Conservation (phyloP, 2,888 invertebrate genomes). For the Gastrophysa polygoni region DNA sequence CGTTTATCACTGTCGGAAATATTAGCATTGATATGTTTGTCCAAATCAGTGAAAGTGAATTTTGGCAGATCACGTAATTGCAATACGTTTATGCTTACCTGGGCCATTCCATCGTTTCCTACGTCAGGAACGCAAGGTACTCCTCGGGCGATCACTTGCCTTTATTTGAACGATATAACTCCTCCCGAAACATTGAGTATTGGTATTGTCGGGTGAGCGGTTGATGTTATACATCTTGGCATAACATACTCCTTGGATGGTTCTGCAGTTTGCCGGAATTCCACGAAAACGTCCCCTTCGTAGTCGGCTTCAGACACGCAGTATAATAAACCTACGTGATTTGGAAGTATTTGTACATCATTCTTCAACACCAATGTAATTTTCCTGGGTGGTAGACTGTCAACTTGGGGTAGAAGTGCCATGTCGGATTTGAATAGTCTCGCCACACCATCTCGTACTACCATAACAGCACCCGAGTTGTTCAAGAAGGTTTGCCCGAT, state of each 20-base stretch:
- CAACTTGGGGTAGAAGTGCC: slow-evolving; percentile 4
- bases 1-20: too few species aligned
- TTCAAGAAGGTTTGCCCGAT: slow-evolving; percentile 26
- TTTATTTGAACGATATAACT: slow-evolving; percentile 17
- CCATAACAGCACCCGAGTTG: slow-evolving; percentile 2
- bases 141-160: slow-evolving; percentile 13
- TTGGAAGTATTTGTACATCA: slow-evolving; percentile 9
- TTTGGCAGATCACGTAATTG: too few species aligned
- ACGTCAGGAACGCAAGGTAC: neutral
- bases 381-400: slow-evolving; percentile 8
- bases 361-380: neutral
- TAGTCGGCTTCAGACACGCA: slow-evolving; percentile 13
- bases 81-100: too few species aligned
- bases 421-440: slow-evolving; percentile 7
- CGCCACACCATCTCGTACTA: neutral
- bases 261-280: slow-evolving; percentile 20
- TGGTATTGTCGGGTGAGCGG: slow-evolving; percentile 9
- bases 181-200: slow-evolving; percentile 20
- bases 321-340: slow-evolving; percentile 19
- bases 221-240: slow-evolving; percentile 17
- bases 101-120: neutral
- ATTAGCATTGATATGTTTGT: neutral
- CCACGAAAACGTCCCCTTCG: slow-evolving; percentile 18
- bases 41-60: too few species aligned
- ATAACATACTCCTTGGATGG: slow-evolving; percentile 21